Percentiles rank a stretch among this genome's conserved stretches.
Conservation (phyloP, 64 coral and sea anemone species). For the Montipora efflorescens region DNA sequence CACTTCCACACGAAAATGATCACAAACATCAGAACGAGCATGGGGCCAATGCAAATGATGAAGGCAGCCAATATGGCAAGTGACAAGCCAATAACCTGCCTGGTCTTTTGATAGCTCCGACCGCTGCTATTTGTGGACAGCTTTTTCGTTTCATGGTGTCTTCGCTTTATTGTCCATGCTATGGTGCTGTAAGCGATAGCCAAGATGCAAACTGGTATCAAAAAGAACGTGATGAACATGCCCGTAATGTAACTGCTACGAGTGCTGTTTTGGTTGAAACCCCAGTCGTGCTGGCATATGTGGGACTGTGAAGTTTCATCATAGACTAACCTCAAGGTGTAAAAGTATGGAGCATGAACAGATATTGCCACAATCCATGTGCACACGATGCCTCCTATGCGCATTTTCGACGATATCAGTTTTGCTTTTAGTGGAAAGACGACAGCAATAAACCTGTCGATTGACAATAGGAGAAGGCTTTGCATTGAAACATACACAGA, state of each 20-base stretch:
- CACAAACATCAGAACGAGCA: not conserved
- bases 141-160: not conserved
- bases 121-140: not conserved
- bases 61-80: not conserved
- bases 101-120: not conserved
- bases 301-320: not conserved
- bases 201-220: not conserved
- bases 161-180: not conserved
- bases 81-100: not conserved
- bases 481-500: slow-evolving; percentile 27
- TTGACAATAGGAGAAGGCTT: slow-evolving; percentile 31
- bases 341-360: slow-evolving; percentile 14
- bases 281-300: not conserved
- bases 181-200: not conserved
- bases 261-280: not conserved
- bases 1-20: not conserved
- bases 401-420: not conserved
- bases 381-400: not conserved
- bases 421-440: slow-evolving; percentile 26
- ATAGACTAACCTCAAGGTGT: not conserved
- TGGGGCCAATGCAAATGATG: not conserved
- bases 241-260: not conserved
- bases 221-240: not conserved
- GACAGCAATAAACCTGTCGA: slow-evolving; percentile 36
- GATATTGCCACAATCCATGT: slow-evolving; percentile 17